A percentile compares a stretch with the other conserved stretches of the same genome.
Evolutionary conservation across 2,888 invertebrate species (phyloP).

Genomic region (Ernsta delagoae): DNA sequence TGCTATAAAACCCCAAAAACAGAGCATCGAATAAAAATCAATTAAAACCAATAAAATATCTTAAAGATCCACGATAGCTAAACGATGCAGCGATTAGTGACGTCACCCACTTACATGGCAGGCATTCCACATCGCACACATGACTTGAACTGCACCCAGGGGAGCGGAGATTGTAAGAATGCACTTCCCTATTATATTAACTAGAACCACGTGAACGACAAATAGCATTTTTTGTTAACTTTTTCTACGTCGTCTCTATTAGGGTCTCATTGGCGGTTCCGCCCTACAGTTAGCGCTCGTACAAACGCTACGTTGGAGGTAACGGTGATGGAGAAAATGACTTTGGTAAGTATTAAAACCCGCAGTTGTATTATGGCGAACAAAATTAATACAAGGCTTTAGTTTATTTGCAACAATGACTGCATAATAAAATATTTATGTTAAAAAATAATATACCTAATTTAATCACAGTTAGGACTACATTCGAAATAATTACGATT

Average conservation of each 20-base stretch:
- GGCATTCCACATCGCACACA: slow-evolving; percentile 27
- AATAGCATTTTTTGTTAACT: slow-evolving; percentile 45
- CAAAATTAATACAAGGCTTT: too few relatives aligned
- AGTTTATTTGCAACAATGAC: too few relatives aligned
- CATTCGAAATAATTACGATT: too few relatives aligned
- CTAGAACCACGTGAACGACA: slow-evolving; percentile 64
- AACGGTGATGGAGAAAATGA: slow-evolving; percentile 38
- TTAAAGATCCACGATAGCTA: not conserved
- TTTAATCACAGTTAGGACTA: too few relatives aligned
- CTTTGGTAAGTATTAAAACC: too few relatives aligned
- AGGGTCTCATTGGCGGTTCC: slow-evolving; percentile 59
- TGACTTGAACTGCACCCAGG: slow-evolving; percentile 37
- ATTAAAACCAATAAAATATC: too few relatives aligned
- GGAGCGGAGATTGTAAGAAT: slow-evolving; percentile 36
- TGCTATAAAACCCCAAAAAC: too few relatives aligned
- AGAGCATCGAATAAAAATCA: too few relatives aligned
- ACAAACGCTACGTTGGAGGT: slow-evolving; percentile 52
- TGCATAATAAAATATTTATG: too few relatives aligned
- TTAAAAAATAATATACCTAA: too few relatives aligned
- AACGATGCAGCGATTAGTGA: not conserved
- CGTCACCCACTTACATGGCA: slow-evolving; percentile 1
- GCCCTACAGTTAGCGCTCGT: slow-evolving; percentile 54
- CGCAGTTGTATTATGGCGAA: too few relatives aligned
- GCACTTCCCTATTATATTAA: slow-evolving; percentile 61
- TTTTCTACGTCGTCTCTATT: slow-evolving; percentile 44